Evolutionary conservation across 2,888 invertebrate genomes (phyloP).

Genomic region (Chaetogeoica ovagalla): DNA sequence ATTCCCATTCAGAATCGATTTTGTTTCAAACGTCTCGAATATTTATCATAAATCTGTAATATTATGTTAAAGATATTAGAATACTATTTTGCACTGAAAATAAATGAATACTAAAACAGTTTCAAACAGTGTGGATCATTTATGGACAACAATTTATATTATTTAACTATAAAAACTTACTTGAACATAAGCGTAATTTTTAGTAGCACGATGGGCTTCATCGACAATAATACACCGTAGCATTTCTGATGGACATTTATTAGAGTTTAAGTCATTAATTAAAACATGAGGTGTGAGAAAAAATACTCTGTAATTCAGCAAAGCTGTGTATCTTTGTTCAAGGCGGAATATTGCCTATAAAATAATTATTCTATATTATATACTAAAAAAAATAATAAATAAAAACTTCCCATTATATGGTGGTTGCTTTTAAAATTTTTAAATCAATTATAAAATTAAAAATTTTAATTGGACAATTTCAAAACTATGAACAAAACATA

Average conservation of each 20-base stretch:
- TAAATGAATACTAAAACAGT: no score
- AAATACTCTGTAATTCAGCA: conserved; percentile 85
- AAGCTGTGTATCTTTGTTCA: conserved; percentile 59
- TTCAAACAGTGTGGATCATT: neutral
- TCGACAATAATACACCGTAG: conserved; percentile 88
- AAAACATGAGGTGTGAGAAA: conserved; percentile 94
- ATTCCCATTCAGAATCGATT: conserved; percentile 67
- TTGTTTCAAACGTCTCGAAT: conserved; percentile 67
- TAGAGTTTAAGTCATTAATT: conserved; percentile 77
- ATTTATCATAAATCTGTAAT: conserved; percentile 68
- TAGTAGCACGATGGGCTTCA: conserved; percentile 89
- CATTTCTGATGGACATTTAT: conserved; percentile 70
- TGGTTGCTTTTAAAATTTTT: no score
- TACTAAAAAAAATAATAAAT: neutral
- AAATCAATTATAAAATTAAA: no score
- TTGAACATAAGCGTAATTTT: conserved; percentile 90
- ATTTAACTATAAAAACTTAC: conserved; percentile 61
- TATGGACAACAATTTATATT: neutral
- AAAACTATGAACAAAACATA: no score
- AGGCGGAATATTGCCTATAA: conserved; percentile 36
- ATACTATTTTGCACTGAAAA: neutral
- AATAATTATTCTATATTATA: neutral
- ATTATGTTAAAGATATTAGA: conserved; percentile 52
- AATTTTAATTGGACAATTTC: no score
- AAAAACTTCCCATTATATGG: no score